phyloP scores from a whole-genome alignment of 2,113 vertebrate genomes.

The Myotis brandtii region DNA sequence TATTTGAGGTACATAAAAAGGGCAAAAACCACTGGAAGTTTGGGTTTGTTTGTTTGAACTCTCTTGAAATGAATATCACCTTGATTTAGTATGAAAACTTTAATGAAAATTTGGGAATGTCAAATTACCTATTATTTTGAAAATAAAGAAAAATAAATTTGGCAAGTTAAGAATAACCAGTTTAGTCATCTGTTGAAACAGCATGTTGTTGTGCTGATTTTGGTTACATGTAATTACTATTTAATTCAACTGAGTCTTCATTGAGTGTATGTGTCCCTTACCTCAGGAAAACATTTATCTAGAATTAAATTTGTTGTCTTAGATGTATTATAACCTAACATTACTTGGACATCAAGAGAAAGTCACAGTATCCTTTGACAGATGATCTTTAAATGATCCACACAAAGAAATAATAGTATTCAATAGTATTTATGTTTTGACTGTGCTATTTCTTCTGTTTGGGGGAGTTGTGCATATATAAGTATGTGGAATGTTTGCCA shows the following conservation, averaged over 20 bases:
- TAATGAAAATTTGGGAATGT: background rate
- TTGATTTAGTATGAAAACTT: background rate
- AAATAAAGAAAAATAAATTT: background rate
- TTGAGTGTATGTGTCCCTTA: background rate
- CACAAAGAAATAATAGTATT: background rate
- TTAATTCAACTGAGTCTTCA: slow-evolving; percentile 1
- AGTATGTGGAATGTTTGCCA: background rate
- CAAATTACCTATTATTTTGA: background rate
- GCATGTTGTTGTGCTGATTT: background rate
- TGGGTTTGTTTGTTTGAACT: background rate
- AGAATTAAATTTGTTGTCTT: background rate
- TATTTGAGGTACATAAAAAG: background rate
- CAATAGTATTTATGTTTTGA: background rate
- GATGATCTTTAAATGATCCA: background rate
- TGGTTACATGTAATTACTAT: background rate
- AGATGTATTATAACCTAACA: background rate
- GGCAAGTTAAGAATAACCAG: background rate
- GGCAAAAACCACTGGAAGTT: background rate
- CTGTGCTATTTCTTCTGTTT: background rate
- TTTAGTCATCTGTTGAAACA: background rate
- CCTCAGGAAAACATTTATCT: background rate
- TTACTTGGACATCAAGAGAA: background rate
- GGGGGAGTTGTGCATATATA: background rate
- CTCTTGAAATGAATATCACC: background rate
- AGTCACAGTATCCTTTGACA: background rate